Evolutionary conservation across 1,140 invertebrate species (phyloP).

Genomic region (Ephestia elutella): DNA sequence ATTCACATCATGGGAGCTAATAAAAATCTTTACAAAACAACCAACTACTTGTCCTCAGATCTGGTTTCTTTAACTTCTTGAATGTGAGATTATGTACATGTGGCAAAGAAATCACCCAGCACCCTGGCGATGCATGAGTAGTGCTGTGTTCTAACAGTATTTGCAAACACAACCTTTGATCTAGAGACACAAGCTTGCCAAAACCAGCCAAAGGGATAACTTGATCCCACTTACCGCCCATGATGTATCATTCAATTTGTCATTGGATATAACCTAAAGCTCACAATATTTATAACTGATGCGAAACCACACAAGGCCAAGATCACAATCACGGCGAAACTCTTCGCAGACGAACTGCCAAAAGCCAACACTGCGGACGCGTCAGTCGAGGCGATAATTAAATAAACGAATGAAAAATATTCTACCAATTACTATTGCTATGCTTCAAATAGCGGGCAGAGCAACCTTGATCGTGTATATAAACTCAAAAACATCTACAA

Average conservation of each 20-base stretch:
- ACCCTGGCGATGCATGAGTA: neutral
- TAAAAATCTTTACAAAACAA: too few relatives aligned
- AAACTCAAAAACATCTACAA: slow-evolving; percentile 35
- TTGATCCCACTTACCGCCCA: slow-evolving; percentile 54
- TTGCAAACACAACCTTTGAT: neutral
- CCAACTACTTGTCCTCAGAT: neutral
- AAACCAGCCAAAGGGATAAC: neutral
- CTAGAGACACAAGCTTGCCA: neutral
- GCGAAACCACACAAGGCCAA: slow-evolving; percentile 48
- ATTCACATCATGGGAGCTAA: too few relatives aligned
- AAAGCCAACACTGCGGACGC: slow-evolving; percentile 34
- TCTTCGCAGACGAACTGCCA: slow-evolving; percentile 17
- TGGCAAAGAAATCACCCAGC: neutral
- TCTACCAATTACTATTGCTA: slow-evolving; percentile 46
- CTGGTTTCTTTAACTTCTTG: neutral
- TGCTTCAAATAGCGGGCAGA: slow-evolving; percentile 38
- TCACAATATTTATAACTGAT: slow-evolving; percentile 33
- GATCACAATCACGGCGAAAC: slow-evolving; percentile 29
- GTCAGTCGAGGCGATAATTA: slow-evolving; percentile 52
- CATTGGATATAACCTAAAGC: slow-evolving; percentile 23
- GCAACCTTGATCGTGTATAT: slow-evolving; percentile 52
- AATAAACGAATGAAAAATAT: slow-evolving; percentile 53
- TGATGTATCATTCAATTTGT: slow-evolving; percentile 29
- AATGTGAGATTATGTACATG: slow-evolving; percentile 1
- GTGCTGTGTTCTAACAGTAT: neutral